These are phyloP conservation scores for Spodoptera litura DNA, from an alignment of 1,140 invertebrate genomes.

Conservation along the genomic window DNA sequence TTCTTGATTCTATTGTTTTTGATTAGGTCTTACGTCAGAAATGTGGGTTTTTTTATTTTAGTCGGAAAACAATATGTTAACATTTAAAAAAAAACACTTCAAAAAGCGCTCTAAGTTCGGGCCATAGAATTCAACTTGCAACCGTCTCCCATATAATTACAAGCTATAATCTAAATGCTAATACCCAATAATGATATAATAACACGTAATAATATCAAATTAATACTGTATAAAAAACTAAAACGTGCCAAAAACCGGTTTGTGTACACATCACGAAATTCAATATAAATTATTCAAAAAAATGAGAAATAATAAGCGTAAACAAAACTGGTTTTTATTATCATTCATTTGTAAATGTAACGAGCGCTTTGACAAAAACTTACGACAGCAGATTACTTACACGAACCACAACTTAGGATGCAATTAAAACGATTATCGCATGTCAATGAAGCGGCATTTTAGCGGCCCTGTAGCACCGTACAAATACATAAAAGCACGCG, in stretches of 20 bases:
- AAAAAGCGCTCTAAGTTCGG: no score
- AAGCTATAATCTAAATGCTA: not conserved
- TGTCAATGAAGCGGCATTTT: not conserved
- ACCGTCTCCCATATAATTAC: not conserved
- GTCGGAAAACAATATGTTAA: no score
- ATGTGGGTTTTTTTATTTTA: no score
- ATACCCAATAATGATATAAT: slow-evolving; percentile 2
- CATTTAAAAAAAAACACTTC: no score
- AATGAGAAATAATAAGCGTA: not conserved
- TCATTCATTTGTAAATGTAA: not conserved
- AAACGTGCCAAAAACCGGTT: slow-evolving; percentile 10
- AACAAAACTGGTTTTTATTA: slow-evolving; percentile 4
- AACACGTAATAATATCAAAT: slow-evolving; percentile 27
- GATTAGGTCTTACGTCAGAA: no score
- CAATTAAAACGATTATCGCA: not conserved
- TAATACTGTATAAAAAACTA: not conserved
- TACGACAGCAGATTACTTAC: not conserved
- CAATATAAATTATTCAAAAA: slow-evolving; percentile 23
- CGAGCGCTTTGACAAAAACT: not conserved
- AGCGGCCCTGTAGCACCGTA: not conserved
- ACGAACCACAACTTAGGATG: not conserved
- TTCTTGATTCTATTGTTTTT: no score
- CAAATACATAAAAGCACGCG: slow-evolving; percentile 6
- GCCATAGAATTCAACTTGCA: not conserved
- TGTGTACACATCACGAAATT: not conserved